These are phyloP conservation scores for Ictalurus punctatus DNA, from an alignment of 2,113 vertebrate species.

Conservation along the genomic window DNA sequence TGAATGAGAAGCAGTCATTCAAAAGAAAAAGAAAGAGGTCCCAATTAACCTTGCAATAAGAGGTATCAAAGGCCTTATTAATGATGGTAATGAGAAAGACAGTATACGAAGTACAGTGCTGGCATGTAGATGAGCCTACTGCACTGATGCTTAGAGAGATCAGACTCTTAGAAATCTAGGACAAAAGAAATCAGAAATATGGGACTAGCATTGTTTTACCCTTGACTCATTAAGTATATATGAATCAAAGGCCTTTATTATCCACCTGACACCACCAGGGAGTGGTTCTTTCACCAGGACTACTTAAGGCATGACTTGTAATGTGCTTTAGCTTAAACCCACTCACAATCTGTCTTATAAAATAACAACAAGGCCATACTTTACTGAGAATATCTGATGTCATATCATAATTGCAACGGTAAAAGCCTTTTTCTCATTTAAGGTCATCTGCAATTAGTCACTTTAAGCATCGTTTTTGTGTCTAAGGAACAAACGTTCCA, in stretches of 20 bases:
- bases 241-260: conserved; percentile 78
- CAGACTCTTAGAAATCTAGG: conserved; percentile 53
- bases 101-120: conserved; percentile 82
- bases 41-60: conserved; percentile 93
- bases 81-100: conserved; percentile 89
- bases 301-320: conserved; percentile 75
- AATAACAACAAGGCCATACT: conserved; percentile 81
- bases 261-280: conserved; percentile 70
- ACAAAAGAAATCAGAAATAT: conserved; percentile 61
- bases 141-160: conserved; percentile 48
- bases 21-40: conserved; percentile 79
- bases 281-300: conserved; percentile 70
- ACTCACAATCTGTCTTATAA: conserved; percentile 79
- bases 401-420: conserved; percentile 80
- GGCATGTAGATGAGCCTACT: conserved; percentile 86
- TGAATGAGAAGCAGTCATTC: conserved; percentile 71
- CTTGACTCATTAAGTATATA: conserved; percentile 75
- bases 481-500: conserved; percentile 69
- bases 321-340: conserved; percentile 69
- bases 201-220: conserved; percentile 61
- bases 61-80: conserved; percentile 84
- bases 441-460: conserved; percentile 69
- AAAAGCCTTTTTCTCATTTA: conserved; percentile 63
- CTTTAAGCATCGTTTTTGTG: conserved; percentile 70
- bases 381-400: conserved; percentile 75